Evolutionary conservation across 2,888 invertebrate species (phyloP).

Genomic region (Zygogramma bicolorata): DNA sequence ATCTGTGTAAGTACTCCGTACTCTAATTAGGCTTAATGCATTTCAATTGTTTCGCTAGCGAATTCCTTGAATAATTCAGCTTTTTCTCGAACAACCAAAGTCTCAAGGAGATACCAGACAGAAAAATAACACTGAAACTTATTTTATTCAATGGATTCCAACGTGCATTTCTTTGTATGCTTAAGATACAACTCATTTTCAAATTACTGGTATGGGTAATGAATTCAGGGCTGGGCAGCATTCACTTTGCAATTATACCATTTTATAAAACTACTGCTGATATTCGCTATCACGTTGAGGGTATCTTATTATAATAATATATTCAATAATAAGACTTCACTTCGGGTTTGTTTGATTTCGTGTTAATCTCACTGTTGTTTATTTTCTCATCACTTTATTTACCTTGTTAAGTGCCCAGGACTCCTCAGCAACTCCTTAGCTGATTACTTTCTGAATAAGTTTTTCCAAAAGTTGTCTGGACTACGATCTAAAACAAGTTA

Average conservation of each 20-base stretch:
- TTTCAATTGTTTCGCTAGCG: not conserved
- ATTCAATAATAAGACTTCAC: not conserved
- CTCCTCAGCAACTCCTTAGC: too few species aligned
- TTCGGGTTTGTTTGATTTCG: too few species aligned
- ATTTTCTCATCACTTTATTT: too few species aligned
- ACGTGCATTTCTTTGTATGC: constrained; percentile 4
- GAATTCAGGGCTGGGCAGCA: not conserved
- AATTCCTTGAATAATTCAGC: not conserved
- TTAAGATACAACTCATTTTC: not conserved
- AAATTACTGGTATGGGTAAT: not conserved
- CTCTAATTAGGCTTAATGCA: not conserved
- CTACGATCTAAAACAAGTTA: too few species aligned
- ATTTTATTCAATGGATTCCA: not conserved
- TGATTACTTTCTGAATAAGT: too few species aligned
- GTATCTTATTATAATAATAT: not conserved
- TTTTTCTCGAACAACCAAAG: not conserved
- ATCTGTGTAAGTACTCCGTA: not conserved
- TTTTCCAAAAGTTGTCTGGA: too few species aligned
- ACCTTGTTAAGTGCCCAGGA: too few species aligned
- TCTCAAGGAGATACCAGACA: not conserved
- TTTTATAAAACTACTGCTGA: not conserved
- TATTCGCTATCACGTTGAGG: not conserved
- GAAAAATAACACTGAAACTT: not conserved
- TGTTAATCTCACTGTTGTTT: too few species aligned
- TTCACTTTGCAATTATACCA: not conserved